A percentile compares a stretch with the other conserved stretches of the same genome.
phyloP scores from a whole-genome alignment of 2,113 vertebrate species.

The Sander vitreus region DNA sequence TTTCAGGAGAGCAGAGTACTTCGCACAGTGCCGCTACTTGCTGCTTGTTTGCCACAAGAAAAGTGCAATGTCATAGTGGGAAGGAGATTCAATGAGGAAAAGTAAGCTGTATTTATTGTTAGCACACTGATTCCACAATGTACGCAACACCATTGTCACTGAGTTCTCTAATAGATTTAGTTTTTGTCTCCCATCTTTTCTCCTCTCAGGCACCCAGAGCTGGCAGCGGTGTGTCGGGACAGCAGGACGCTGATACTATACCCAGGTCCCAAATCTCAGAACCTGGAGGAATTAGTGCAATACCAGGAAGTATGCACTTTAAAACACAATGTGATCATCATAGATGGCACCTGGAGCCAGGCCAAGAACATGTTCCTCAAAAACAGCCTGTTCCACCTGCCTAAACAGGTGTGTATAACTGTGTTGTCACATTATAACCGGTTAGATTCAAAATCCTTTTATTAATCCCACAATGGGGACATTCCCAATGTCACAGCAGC shows the following conservation, averaged over 20 bases:
- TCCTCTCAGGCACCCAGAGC: constrained; percentile 88
- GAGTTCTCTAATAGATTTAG: neutral
- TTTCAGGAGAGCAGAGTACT: constrained; percentile 93
- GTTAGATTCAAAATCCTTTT: neutral
- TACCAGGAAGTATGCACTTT: constrained; percentile 72
- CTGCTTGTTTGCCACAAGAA: constrained; percentile 92
- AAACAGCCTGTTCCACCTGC: constrained; percentile 92
- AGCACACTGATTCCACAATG: neutral
- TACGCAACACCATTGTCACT: neutral
- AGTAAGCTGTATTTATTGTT: constrained; percentile 79
- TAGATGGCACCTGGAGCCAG: constrained; percentile 98
- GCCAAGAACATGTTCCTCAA: constrained; percentile 98
- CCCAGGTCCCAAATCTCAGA: constrained; percentile 91
- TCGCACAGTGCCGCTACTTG: constrained; percentile 93
- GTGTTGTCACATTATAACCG: neutral
- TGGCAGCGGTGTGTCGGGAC: constrained; percentile 90
- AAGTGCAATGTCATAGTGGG: constrained; percentile 94
- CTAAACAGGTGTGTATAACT: constrained; percentile 88
- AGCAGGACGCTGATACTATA: constrained; percentile 91
- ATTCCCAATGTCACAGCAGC: too few relatives aligned
- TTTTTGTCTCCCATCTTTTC: neutral
- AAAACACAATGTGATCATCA: constrained; percentile 90
- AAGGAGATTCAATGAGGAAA: constrained; percentile 93
- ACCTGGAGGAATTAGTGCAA: constrained; percentile 85
- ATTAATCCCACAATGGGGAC: too few relatives aligned